Conservation (phyloP, 2,888 invertebrate genomes). For the Harpalus rubripes region DNA sequence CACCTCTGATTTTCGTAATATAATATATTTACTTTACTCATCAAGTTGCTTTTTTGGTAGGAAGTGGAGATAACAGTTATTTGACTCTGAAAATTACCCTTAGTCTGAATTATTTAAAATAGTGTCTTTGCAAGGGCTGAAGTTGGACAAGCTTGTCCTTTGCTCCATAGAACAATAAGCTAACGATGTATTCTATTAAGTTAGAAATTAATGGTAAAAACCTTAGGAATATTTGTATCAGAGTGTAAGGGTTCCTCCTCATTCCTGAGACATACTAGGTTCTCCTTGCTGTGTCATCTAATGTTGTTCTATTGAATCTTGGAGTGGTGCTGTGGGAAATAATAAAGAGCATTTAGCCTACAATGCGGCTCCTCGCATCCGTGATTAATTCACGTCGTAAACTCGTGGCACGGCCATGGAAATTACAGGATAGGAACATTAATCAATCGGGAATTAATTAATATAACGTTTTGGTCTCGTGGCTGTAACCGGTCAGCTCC, state of each 20-base stretch:
- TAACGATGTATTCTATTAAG: too few species aligned
- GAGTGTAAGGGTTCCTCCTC: too few species aligned
- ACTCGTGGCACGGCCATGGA: slow-evolving; percentile 60
- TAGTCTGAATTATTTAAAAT: too few species aligned
- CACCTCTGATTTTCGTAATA: too few species aligned
- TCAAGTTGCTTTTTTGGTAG: too few species aligned
- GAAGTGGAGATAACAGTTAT: too few species aligned
- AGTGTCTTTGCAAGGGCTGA: too few species aligned
- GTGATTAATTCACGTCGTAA: slow-evolving; percentile 61
- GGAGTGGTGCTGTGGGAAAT: background rate
- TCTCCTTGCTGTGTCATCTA: background rate
- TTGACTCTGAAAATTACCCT: too few species aligned
- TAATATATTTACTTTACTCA: background rate
- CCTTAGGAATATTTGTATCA: too few species aligned
- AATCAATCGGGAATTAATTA: slow-evolving; percentile 66
- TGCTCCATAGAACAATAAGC: too few species aligned
- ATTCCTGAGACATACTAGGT: background rate
- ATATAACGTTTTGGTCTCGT: slow-evolving; percentile 63
- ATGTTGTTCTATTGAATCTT: background rate
- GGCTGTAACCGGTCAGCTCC: slow-evolving; percentile 38
- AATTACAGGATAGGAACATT: slow-evolving; percentile 65
- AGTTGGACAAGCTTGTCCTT: too few species aligned
- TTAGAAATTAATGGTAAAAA: too few species aligned
- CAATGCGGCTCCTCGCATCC: slow-evolving; percentile 4
- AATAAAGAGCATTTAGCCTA: background rate